Conservation (phyloP, 2,797 vertebrate species). For the Micrastur ruficollis region DNA sequence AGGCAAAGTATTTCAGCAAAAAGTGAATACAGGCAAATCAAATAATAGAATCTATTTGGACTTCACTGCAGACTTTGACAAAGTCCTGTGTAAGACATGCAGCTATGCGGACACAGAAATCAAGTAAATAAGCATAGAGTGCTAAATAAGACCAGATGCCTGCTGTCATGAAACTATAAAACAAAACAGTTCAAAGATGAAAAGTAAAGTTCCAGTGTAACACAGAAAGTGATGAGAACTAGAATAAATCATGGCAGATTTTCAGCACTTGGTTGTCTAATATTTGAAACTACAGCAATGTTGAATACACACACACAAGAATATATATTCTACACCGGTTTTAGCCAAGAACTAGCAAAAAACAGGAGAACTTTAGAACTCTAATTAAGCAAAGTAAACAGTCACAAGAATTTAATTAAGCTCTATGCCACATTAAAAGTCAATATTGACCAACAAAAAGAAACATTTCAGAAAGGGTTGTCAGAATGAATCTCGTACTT, state of each 20-base stretch:
- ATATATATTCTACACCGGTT: neutral
- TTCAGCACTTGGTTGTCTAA: neutral
- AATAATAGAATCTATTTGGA: neutral
- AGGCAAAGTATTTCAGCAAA: neutral
- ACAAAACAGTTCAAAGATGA: neutral
- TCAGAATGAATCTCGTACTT: neutral
- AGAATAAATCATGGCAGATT: neutral
- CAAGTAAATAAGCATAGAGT: neutral
- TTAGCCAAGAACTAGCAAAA: neutral
- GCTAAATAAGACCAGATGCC: neutral
- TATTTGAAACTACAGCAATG: neutral
- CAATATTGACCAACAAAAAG: neutral
- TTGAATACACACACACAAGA: neutral
- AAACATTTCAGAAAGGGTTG: neutral
- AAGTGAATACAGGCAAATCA: neutral
- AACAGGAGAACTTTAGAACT: neutral
- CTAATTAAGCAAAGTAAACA: neutral
- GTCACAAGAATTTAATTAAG: neutral
- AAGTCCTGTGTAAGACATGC: neutral
- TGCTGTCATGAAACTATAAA: neutral
- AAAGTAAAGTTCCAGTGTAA: neutral
- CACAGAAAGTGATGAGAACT: neutral
- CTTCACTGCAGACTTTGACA: neutral
- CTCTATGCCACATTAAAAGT: neutral
- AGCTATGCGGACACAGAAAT: neutral